These are phyloP conservation scores for Chanos chanos DNA, from an alignment of 2,797 vertebrate species.

Conservation along the genomic window DNA sequence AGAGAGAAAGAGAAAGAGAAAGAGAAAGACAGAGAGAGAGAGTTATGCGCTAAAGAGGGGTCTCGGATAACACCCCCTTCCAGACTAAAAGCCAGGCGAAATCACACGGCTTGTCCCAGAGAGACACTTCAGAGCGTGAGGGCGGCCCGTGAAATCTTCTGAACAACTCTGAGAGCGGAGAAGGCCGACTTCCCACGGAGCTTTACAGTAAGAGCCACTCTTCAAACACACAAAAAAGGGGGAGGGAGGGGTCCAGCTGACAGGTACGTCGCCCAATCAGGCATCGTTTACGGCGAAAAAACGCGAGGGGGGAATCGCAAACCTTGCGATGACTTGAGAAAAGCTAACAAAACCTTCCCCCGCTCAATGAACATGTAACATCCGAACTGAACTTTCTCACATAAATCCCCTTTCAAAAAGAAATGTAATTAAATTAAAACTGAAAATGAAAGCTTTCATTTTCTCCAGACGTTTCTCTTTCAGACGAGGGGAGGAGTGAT, in stretches of 20 bases:
- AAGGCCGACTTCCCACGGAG: constrained; percentile 73
- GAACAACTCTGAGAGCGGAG: constrained; percentile 58
- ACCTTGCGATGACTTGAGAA: constrained; percentile 59
- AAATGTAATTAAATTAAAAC: not conserved
- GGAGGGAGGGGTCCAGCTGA: constrained; percentile 47
- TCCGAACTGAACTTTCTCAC: not conserved
- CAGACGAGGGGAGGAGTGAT: no score
- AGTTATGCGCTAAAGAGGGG: no score
- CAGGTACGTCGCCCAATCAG: constrained; percentile 66
- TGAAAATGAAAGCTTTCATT: no score
- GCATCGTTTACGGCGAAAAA: constrained; percentile 18
- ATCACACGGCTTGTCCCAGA: constrained; percentile 48
- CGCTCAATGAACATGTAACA: constrained; percentile 3
- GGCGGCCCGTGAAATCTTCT: constrained; percentile 69
- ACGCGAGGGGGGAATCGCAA: constrained; percentile 31
- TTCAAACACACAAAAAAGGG: constrained; percentile 57
- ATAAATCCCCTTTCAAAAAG: not conserved
- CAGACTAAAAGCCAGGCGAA: constrained; percentile 60
- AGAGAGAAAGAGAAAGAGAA: constrained; percentile 30
- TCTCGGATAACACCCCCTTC: constrained; percentile 54
- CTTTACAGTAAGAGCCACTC: constrained; percentile 70
- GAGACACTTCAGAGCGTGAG: constrained; percentile 66
- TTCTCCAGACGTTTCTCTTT: no score
- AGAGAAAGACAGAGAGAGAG: constrained; percentile 52
- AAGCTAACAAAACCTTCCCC: constrained; percentile 54